phyloP scores from a whole-genome alignment of 2,797 vertebrate species.

The Lagorchestes hirsutus region DNA sequence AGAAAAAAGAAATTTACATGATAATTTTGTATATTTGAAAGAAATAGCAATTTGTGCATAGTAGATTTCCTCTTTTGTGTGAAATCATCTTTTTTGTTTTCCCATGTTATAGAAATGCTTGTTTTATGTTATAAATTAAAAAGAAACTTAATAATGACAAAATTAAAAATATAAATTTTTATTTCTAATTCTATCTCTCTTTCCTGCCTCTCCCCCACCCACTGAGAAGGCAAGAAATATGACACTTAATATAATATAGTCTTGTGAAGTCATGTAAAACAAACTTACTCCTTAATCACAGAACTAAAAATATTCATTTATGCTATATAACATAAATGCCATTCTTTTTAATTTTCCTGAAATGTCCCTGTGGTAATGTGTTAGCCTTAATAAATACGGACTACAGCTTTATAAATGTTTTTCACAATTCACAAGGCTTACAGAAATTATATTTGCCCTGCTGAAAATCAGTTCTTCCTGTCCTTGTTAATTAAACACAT shows the following conservation, averaged over 20 bases:
- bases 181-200: not conserved
- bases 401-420: conserved; percentile 12
- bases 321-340: not conserved
- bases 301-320: not conserved
- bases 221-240: not conserved
- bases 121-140: not conserved
- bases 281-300: not conserved
- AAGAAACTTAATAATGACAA: not conserved
- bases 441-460: not conserved
- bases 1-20: not conserved
- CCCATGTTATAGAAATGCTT: not conserved
- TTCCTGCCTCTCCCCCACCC: not conserved
- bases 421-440: not conserved
- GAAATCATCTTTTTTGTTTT: not conserved
- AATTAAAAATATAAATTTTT: not conserved
- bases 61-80: not conserved
- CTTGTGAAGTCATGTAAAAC: not conserved
- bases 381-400: not conserved
- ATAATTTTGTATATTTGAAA: not conserved
- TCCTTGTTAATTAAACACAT: conserved; percentile 31
- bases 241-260: not conserved
- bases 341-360: conserved; percentile 25
- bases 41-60: not conserved
- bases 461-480: conserved; percentile 31
- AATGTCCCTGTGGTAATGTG: not conserved